These are phyloP conservation scores for Camptogramma bilineatum DNA, from an alignment of 2,888 invertebrate species.

Conservation along the genomic window DNA sequence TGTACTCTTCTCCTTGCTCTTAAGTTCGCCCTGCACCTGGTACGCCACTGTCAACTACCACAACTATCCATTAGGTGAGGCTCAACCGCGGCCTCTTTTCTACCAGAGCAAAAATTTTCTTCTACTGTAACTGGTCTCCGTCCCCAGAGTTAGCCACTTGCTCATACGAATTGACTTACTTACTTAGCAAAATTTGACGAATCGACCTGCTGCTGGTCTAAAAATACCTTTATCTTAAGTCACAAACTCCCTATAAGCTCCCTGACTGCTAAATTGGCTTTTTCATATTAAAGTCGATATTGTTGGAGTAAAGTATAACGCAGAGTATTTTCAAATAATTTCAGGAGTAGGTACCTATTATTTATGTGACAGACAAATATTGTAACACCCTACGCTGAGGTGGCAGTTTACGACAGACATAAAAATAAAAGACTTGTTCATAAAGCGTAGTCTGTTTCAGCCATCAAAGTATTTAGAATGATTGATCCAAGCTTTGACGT, in stretches of 20 bases:
- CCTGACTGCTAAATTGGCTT: too few species aligned
- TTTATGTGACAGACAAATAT: neutral
- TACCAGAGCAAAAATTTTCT: neutral
- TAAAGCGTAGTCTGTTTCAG: slow-evolving; percentile 1
- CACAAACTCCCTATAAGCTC: too few species aligned
- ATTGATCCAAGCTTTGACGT: slow-evolving; percentile 1
- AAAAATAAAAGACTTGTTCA: neutral
- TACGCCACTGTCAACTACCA: slow-evolving; percentile 3
- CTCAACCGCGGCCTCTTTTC: too few species aligned
- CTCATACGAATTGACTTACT: too few species aligned
- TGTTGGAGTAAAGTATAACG: neutral
- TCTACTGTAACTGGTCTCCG: too few species aligned
- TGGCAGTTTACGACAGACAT: neutral
- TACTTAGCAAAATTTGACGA: too few species aligned
- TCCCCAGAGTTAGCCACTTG: too few species aligned
- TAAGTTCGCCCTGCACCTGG: too few species aligned
- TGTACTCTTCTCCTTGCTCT: too few species aligned
- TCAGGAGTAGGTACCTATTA: neutral
- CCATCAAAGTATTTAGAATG: slow-evolving; percentile 6
- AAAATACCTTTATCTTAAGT: too few species aligned
- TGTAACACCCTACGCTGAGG: neutral
- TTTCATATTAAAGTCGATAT: too few species aligned
- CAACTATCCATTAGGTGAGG: neutral
- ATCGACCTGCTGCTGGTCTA: too few species aligned
- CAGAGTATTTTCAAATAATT: neutral